phyloP scores from a whole-genome alignment of 2,797 vertebrate genomes.

The Pampus argenteus region DNA sequence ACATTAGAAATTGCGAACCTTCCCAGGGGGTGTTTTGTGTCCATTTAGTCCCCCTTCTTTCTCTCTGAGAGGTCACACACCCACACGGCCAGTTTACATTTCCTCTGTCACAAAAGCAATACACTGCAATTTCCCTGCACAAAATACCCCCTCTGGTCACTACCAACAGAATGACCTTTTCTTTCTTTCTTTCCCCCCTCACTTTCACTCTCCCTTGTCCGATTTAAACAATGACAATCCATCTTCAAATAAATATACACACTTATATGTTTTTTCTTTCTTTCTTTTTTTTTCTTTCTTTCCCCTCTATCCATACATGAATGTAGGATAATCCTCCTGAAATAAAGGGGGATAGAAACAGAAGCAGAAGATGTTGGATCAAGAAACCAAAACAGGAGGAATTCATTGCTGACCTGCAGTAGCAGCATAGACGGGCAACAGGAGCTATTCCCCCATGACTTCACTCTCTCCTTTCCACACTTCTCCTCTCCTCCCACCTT shows the following conservation, averaged over 20 bases:
- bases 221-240: conserved; percentile 82
- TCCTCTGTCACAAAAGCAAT: conserved; percentile 86
- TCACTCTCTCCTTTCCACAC: conserved; percentile 74
- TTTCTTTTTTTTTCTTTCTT: conserved; percentile 9
- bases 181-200: conserved; percentile 32
- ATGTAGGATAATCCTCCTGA: conserved; percentile 73
- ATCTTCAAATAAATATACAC: conserved; percentile 77
- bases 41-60: conserved; percentile 79
- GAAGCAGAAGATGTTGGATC: conserved; percentile 46
- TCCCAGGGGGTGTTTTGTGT: conserved; percentile 85
- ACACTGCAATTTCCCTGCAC: conserved; percentile 83
- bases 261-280: conserved; percentile 47
- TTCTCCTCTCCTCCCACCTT: conserved; percentile 78
- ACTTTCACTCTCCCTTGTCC: conserved; percentile 43
- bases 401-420: conserved; percentile 73
- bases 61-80: conserved; percentile 82
- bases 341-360: conserved; percentile 59
- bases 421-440: conserved; percentile 63
- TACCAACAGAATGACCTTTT: conserved; percentile 85
- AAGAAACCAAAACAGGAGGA: conserved; percentile 74
- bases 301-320: conserved; percentile 74
- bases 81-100: conserved; percentile 84
- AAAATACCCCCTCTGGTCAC: conserved; percentile 86
- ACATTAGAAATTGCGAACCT: conserved; percentile 69
- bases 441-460: conserved; percentile 73